phyloP scores from a whole-genome alignment of 2,113 vertebrate genomes.

The Syngnathus scovelli region DNA sequence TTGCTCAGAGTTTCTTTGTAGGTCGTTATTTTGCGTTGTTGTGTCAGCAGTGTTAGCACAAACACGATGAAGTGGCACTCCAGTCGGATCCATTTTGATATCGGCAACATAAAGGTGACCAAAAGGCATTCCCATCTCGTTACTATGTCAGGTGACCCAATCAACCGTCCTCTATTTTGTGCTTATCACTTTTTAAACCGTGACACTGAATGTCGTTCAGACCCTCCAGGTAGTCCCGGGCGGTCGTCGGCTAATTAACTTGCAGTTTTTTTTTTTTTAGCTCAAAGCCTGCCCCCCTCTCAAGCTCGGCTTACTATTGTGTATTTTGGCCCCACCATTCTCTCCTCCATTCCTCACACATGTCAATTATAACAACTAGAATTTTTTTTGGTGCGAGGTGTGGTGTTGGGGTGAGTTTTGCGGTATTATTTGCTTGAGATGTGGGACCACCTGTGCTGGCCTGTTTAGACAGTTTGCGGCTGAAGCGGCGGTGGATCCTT shows the following conservation, averaged over 20 bases:
- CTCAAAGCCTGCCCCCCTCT: conserved; percentile 43
- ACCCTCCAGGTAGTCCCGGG: conserved; percentile 66
- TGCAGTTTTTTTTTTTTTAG: conserved; percentile 53
- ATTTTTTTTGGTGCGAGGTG: conserved; percentile 22
- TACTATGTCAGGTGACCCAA: conserved; percentile 12
- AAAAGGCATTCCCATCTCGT: conserved; percentile 33
- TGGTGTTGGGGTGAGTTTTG: conserved; percentile 31
- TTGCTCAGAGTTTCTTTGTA: conserved; percentile 12
- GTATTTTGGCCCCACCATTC: conserved; percentile 39
- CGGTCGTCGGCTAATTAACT: conserved; percentile 64
- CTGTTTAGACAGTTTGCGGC: conserved; percentile 35
- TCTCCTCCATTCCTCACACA: conserved; percentile 25
- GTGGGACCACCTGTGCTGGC: conserved; percentile 58
- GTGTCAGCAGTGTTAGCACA: conserved; percentile 13
- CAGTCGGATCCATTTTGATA: conserved; percentile 27
- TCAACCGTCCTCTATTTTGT: conserved; percentile 6
- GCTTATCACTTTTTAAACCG: conserved; percentile 38
- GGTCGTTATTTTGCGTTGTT: background rate
- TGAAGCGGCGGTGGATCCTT: conserved; percentile 30
- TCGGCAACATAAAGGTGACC: conserved; percentile 26
- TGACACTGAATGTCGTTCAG: conserved; percentile 10
- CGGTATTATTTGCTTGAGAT: conserved; percentile 25
- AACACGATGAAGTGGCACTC: conserved; percentile 24
- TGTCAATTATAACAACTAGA: conserved; percentile 27
- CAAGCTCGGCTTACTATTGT: conserved; percentile 46